Evolutionary conservation across 2,113 vertebrate genomes (phyloP).

Genomic region (Rallus limicola): DNA sequence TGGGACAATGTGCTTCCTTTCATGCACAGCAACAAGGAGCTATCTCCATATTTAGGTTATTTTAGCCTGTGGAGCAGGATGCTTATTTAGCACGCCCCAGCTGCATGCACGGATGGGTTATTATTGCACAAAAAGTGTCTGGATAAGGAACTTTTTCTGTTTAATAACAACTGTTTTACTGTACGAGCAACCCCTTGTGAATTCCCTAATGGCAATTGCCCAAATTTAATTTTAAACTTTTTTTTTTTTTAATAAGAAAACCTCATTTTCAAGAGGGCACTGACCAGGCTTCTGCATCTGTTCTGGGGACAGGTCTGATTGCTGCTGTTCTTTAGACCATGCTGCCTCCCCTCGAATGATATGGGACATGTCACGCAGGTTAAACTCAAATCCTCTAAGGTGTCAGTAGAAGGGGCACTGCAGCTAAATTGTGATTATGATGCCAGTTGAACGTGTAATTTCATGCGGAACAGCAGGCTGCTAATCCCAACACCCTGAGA

Average conservation of each 20-base stretch:
- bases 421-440: background rate
- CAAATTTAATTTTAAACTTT: background rate
- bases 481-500: background rate
- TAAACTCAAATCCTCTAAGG: background rate
- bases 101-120: background rate
- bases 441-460: background rate
- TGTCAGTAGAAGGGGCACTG: rapidly evolving
- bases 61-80: background rate
- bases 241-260: background rate
- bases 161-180: too few relatives aligned
- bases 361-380: background rate
- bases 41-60: background rate
- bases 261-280: background rate
- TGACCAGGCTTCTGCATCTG: background rate
- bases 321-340: background rate
- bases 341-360: background rate
- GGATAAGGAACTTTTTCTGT: background rate
- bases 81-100: background rate
- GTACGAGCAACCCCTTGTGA: rapidly evolving
- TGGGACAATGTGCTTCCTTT: background rate
- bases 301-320: rapidly evolving
- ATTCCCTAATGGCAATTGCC: background rate
- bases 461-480: background rate
- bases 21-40: background rate
- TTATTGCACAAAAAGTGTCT: background rate